Evolutionary conservation across 2,797 vertebrate genomes (phyloP), one percentile per base, ranked within the genome.

Genomic region (Pseudomugil gertrudae): DNA sequence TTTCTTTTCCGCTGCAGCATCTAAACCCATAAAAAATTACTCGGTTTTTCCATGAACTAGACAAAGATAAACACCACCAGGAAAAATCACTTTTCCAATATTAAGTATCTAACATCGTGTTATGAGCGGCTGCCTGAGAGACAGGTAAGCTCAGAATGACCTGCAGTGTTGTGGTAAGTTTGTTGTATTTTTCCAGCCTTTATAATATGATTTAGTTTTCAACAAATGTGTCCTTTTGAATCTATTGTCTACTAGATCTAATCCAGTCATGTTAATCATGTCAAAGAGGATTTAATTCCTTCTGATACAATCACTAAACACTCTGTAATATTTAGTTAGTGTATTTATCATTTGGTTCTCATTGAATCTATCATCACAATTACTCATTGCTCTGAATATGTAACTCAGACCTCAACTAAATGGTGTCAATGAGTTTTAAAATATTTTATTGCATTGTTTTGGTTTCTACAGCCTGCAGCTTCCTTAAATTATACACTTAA

Each of bases 31-130:
- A 23, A 66, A n/a, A 63, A 61, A 53, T 76, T 75, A 80, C 53
- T 36, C 75, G 32, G 55, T 80, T 17, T 29, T 24, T 83, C 71
- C 73, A 26, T 83, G 89, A 92, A 92, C 88, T 66, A 45, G 90
- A 85, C 82, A 56, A 58, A 72, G 51, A 10, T 40, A 62, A 1
- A 50, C 56, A 7, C 47, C 7, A 17, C 43, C 57, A 27, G 53
- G 15, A 35, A 57, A 23, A 5, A 14, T 63, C 15, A 10, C 50
- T 40, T 65, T n/a, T 58, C n/a, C 15, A 51, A 7, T 48, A 50
- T 35, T 57, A 30, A 0, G 11, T 57, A 15, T 35, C 35, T 65
- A 66, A 15, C 60, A 33, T 75, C 57, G 62, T 45, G 48, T 56
- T 36, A 1, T 50, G 52, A 48, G 36, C 54, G 57, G 23, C 35